Evolutionary conservation across 2,888 invertebrate species (phyloP), one percentile per base, ranked within the genome.

Genomic region (Parasteatoda lunata): DNA sequence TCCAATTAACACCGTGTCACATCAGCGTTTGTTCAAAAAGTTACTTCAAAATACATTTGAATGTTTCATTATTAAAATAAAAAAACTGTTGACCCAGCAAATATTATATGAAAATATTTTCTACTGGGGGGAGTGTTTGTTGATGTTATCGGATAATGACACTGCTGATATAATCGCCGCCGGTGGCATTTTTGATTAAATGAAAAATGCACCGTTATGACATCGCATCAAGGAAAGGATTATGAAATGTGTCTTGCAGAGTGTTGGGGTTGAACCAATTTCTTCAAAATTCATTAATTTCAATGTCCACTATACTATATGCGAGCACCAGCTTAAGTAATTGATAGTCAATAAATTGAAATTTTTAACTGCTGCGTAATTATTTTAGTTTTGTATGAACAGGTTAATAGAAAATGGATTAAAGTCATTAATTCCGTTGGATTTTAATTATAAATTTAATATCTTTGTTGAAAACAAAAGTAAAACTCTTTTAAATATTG

Each of bases 101-200:
- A 30, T 2, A 30, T 30, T 30, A 30, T 30, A 30, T 30, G 30
- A 30, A 30, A 30, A 30, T 30, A 30, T 59, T 59, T 13, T 59
- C 13, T 5, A 59, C n/a, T 75, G 30, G 30, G 51, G 51, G 68
- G 77, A 51, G 52, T 77, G 68, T 52, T 51, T 48, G 59, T n/a
- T 70, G 78, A 78, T 78, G 78, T 30, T 78, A 78, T 78, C 78
- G 45, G 7, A 45, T 13, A 5, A n/a, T 73, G 52, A 45, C 30
- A 68, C 45, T 30, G 7, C 30, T 15, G 45, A 30, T 68, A 15
- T 30, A 15, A 68, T 68, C 66, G 59, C 9, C 8, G 70, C 47
- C 48, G 8, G 48, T 51, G 49, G 70, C 47, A 49, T 70, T 48
- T 70, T 70, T 70, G 9, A 48, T 70, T 70, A 13, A 48, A 9